Conservation (phyloP, 2,113 vertebrate genomes). For the Lota lota region DNA sequence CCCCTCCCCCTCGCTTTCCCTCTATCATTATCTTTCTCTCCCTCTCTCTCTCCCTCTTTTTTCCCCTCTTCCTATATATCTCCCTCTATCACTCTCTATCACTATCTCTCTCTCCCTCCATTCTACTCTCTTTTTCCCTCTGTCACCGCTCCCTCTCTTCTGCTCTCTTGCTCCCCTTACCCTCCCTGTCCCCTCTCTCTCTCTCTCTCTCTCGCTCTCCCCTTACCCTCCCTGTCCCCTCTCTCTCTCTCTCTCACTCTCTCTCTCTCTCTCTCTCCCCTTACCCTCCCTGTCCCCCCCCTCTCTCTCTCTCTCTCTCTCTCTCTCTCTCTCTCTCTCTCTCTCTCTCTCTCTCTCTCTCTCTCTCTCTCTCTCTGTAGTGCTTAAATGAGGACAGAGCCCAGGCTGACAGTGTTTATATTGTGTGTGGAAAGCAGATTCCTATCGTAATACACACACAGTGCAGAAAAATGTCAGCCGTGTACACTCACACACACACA, state of each 20-base stretch:
- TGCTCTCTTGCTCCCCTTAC: no score
- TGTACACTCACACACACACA: not conserved
- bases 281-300: not conserved
- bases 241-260: no score
- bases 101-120: no score
- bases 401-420: constrained; percentile 18
- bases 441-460: constrained; percentile 16
- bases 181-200: no score
- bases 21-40: no score
- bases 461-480: not conserved
- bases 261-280: not conserved
- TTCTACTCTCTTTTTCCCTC: no score
- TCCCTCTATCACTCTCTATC: no score
- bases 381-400: constrained; percentile 16
- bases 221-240: no score
- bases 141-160: not conserved
- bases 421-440: constrained; percentile 32
- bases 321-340: not conserved
- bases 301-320: not conserved
- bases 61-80: no score
- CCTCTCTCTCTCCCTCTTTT: no score
- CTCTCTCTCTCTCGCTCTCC: no score
- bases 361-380: not conserved
- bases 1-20: not conserved
- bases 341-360: not conserved